Conservation (phyloP, 2,888 invertebrate species). For the Ferrisia virgata region DNA sequence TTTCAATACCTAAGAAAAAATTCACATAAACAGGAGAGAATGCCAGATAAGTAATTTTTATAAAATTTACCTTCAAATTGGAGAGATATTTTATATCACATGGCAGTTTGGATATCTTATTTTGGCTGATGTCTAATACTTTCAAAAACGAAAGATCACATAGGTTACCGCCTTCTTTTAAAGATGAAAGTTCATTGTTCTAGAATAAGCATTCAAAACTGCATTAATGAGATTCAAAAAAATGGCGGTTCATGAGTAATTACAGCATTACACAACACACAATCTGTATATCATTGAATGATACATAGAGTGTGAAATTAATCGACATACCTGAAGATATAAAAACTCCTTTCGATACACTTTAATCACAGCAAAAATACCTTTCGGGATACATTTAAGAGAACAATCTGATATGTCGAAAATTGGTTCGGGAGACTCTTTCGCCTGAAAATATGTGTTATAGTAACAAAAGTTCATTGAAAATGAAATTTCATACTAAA, state of each 20-base stretch:
- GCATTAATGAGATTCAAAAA: not conserved
- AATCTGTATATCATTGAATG: not conserved
- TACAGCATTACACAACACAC: no score
- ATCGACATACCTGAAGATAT: conserved; percentile 54
- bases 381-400: conserved; percentile 69
- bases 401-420: conserved; percentile 79
- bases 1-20: not conserved
- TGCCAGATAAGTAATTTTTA: not conserved
- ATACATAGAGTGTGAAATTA: no score
- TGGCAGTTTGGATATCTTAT: conserved; percentile 64
- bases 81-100: conserved; percentile 64
- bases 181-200: conserved; percentile 66
- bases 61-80: conserved; percentile 60
- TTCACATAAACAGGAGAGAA: not conserved
- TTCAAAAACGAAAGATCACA: conserved; percentile 66
- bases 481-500: not conserved
- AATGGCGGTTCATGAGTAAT: no score
- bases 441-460: conserved; percentile 57
- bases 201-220: conserved; percentile 54
- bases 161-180: conserved; percentile 70
- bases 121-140: conserved; percentile 65
- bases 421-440: conserved; percentile 75
- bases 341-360: conserved; percentile 74
- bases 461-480: not conserved
- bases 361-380: conserved; percentile 75